Percentiles rank a stretch among this genome's conserved stretches.
These are phyloP conservation scores for Microcebus lehilahytsara DNA, from an alignment of 2,113 vertebrate species.

Conservation along the genomic window DNA sequence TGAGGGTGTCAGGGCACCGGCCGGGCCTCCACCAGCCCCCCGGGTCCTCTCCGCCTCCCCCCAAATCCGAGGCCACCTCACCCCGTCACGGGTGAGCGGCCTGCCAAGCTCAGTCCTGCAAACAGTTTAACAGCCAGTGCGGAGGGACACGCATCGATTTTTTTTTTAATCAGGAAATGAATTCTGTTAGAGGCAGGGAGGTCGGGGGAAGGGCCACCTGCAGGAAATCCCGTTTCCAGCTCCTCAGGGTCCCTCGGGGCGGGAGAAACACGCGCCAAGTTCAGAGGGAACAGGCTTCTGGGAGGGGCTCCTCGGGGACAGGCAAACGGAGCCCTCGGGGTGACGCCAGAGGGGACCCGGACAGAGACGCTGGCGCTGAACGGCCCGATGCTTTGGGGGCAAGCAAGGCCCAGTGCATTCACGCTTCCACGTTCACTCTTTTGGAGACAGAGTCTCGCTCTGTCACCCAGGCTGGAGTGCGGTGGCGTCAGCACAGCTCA, in stretches of 20 bases:
- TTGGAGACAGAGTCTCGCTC: too few species aligned
- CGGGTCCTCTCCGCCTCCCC: neutral
- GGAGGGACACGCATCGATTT: neutral
- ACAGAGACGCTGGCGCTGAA: too few species aligned
- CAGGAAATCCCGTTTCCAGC: neutral
- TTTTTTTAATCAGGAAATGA: conserved; percentile 31
- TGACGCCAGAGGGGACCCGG: rapidly evolving
- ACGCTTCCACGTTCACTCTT: too few species aligned
- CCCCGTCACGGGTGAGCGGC: neutral
- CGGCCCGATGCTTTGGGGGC: neutral
- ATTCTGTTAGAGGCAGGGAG: conserved; percentile 9
- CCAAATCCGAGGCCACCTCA: neutral
- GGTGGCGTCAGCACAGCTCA: too few species aligned
- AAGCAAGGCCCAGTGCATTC: neutral
- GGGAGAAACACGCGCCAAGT: neutral
- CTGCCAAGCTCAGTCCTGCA: neutral
- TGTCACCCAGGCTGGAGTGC: too few species aligned
- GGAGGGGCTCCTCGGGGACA: neutral
- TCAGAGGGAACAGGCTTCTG: neutral
- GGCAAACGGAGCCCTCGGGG: neutral
- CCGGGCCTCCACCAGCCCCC: neutral
- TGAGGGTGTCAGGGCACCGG: neutral
- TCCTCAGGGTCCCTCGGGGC: neutral
- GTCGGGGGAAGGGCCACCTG: neutral
- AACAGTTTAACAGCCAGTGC: neutral